Conservation (phyloP, 2,113 vertebrate genomes). For the Calonectris borealis region DNA sequence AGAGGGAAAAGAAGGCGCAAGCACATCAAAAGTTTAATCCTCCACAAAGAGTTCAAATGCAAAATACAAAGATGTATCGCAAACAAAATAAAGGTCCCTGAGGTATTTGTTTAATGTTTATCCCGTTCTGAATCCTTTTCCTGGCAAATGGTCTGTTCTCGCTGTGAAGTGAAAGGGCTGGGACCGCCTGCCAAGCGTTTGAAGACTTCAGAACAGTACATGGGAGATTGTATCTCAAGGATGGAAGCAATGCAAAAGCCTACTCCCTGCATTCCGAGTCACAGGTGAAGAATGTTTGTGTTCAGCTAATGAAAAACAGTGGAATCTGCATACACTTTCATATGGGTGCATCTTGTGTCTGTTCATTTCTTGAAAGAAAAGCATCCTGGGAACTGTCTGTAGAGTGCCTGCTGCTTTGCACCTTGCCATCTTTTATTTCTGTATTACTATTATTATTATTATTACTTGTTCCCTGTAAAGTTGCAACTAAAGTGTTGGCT, state of each 20-base stretch:
- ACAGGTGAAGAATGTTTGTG: background rate
- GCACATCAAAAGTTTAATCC: constrained; percentile 24
- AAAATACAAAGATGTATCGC: constrained; percentile 38
- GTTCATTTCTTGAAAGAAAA: constrained; percentile 3
- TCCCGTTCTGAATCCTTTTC: constrained; percentile 51
- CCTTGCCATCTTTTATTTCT: background rate
- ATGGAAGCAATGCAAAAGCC: background rate
- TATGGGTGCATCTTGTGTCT: background rate
- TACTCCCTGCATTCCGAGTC: background rate
- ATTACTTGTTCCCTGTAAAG: background rate
- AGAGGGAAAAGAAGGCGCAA: background rate
- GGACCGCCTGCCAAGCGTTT: constrained; percentile 42
- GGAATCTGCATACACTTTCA: background rate
- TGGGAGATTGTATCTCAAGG: background rate
- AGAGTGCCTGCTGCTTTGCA: background rate
- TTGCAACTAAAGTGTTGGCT: background rate
- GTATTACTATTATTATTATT: background rate
- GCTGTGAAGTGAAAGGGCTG: constrained; percentile 42
- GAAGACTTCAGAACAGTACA: constrained; percentile 37
- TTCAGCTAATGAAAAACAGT: background rate
- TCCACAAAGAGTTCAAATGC: background rate
- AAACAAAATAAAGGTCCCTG: constrained; percentile 54
- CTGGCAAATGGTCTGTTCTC: constrained; percentile 51
- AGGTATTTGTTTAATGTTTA: constrained; percentile 62
- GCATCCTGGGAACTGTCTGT: background rate